Percentiles rank a stretch among this genome's conserved stretches.
phyloP scores from a whole-genome alignment of 2,888 invertebrate species.

The Hermodice carunculata region DNA sequence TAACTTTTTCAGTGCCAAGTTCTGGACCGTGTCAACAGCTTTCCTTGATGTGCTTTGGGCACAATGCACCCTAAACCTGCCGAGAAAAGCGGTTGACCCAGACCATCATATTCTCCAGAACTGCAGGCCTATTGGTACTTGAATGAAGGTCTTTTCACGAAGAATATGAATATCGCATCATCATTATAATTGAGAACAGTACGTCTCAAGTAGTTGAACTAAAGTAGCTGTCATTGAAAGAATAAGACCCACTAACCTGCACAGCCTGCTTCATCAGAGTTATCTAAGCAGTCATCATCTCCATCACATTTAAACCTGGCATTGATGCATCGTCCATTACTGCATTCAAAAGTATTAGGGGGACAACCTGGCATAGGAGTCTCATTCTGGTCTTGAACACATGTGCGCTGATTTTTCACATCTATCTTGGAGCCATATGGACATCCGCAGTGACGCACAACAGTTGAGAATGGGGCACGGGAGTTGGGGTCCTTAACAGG shows the following conservation, averaged over 20 bases:
- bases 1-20: too few relatives aligned
- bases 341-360: conserved; percentile 93
- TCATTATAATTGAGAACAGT: too few relatives aligned
- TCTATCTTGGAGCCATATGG: conserved; percentile 89
- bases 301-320: conserved; percentile 59
- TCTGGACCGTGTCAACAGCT: too few relatives aligned
- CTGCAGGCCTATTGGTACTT: too few relatives aligned
- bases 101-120: too few relatives aligned
- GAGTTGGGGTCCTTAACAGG: conserved; percentile 80
- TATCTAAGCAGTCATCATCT: conserved; percentile 63
- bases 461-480: conserved; percentile 31
- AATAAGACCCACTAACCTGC: conserved; percentile 11
- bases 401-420: conserved; percentile 67
- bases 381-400: background rate
- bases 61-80: too few relatives aligned
- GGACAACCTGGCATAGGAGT: conserved; percentile 89
- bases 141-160: too few relatives aligned
- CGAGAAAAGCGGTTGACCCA: too few relatives aligned
- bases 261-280: conserved; percentile 40
- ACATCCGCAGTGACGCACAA: conserved; percentile 81
- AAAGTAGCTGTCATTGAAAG: too few relatives aligned
- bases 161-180: too few relatives aligned
- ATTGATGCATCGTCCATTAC: conserved; percentile 79
- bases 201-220: too few relatives aligned
- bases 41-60: too few relatives aligned